Conservation (phyloP, 92 coral and sea anemone species). For the Pocillopora meandrina region DNA sequence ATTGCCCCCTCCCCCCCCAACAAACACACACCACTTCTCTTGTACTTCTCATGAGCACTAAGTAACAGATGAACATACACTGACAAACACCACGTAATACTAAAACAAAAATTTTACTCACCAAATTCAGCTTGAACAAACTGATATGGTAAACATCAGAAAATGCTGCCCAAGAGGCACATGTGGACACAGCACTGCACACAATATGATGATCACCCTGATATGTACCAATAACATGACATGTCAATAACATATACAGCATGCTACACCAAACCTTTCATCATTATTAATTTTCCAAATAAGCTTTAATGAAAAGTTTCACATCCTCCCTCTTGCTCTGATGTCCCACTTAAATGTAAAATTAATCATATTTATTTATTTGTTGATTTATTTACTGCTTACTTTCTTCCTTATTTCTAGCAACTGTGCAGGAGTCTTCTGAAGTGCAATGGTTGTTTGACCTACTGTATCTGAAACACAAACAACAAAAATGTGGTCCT, state of each 20-base stretch:
- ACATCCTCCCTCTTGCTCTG: no score
- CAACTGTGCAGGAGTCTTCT: conserved; percentile 66
- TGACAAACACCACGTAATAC: background rate
- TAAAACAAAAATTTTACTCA: conserved; percentile 30
- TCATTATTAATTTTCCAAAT: no score
- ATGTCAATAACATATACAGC: background rate
- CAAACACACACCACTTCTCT: no score
- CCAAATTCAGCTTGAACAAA: conserved; percentile 71
- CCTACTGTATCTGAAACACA: conserved; percentile 19
- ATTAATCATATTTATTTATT: no score
- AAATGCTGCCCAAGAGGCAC: conserved; percentile 84
- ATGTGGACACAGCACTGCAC: conserved; percentile 84
- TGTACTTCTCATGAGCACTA: no score
- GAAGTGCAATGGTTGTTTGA: conserved; percentile 54
- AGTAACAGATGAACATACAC: no score
- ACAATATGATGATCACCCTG: conserved; percentile 92
- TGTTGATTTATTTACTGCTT: background rate
- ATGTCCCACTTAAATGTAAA: no score
- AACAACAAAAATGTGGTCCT: background rate
- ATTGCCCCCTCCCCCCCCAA: no score
- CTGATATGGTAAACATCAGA: conserved; percentile 82
- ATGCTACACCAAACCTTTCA: no score
- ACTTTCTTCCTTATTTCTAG: conserved; percentile 88
- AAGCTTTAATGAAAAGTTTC: no score
- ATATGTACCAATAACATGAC: background rate